Conservation (phyloP, 1,140 invertebrate genomes). For the Kradibia gibbosae region DNA sequence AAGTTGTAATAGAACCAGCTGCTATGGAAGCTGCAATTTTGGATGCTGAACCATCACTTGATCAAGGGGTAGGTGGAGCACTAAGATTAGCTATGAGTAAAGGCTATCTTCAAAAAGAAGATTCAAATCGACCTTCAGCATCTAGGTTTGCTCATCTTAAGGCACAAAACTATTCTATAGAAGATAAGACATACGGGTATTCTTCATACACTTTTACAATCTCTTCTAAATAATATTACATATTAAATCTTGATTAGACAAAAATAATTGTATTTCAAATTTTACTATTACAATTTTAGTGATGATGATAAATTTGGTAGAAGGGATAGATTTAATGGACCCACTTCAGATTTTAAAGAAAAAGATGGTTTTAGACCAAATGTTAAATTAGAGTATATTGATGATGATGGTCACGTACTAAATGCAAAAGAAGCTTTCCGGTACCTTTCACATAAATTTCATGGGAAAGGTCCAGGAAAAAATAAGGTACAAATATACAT, state of each 20-base stretch:
- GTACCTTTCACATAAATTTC: conserved; percentile 97
- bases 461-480: conserved; percentile 99
- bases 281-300: conserved; percentile 67
- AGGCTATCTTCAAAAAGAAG: conserved; percentile 93
- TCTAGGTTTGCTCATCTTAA: conserved; percentile 84
- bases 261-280: no score
- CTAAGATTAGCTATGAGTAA: conserved; percentile 94
- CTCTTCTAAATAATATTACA: neutral
- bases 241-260: no score
- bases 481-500: conserved; percentile 82
- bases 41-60: conserved; percentile 96
- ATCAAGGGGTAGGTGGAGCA: conserved; percentile 92
- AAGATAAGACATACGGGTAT: conserved; percentile 92
- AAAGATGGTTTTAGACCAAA: conserved; percentile 95
- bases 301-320: conserved; percentile 88
- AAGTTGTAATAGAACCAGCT: conserved; percentile 63
- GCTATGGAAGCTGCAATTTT: conserved; percentile 83
- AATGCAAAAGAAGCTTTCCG: conserved; percentile 97
- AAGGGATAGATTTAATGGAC: conserved; percentile 87
- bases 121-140: conserved; percentile 80
- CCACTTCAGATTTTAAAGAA: conserved; percentile 94
- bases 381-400: conserved; percentile 97
- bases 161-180: conserved; percentile 96
- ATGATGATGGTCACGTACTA: conserved; percentile 93
- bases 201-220: conserved; percentile 57